Evolutionary conservation across 2,113 vertebrate species (phyloP).

Genomic region (Euleptes europaea): DNA sequence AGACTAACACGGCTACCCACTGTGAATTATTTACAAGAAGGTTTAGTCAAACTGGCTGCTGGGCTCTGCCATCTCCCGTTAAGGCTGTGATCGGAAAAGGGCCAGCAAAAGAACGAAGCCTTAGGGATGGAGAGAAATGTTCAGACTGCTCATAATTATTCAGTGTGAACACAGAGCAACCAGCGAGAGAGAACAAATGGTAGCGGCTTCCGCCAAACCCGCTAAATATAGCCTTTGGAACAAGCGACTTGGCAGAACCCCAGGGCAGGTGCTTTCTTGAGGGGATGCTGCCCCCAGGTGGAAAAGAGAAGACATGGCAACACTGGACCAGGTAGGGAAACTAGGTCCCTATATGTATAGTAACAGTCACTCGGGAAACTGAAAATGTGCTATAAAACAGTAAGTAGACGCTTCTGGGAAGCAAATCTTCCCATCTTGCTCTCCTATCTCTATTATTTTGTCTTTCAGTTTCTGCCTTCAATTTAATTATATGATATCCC

Average conservation of each 20-base stretch:
- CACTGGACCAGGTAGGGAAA: neutral
- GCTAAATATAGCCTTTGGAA: neutral
- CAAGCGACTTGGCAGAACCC: neutral
- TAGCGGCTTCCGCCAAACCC: neutral
- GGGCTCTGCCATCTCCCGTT: too few species aligned
- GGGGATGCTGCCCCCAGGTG: neutral
- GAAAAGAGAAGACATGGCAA: neutral
- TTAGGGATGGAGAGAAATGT: neutral
- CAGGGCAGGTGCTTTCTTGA: neutral
- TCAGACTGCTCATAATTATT: neutral
- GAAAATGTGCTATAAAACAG: neutral
- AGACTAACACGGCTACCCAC: too few species aligned
- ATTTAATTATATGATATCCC: too few species aligned
- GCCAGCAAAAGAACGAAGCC: neutral
- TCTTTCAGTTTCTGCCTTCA: neutral
- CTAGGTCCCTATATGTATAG: neutral
- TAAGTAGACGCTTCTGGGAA: neutral
- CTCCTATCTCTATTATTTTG: neutral
- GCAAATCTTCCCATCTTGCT: too few species aligned
- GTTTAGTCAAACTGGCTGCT: too few species aligned
- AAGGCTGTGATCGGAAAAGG: neutral
- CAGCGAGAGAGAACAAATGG: neutral
- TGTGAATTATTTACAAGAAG: too few species aligned
- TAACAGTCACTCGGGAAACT: neutral
- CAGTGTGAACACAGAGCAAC: neutral